Base-by-base conservation (phyloP, 2,888 invertebrate genomes). In the Hoplodrina ambigua region DNA sequence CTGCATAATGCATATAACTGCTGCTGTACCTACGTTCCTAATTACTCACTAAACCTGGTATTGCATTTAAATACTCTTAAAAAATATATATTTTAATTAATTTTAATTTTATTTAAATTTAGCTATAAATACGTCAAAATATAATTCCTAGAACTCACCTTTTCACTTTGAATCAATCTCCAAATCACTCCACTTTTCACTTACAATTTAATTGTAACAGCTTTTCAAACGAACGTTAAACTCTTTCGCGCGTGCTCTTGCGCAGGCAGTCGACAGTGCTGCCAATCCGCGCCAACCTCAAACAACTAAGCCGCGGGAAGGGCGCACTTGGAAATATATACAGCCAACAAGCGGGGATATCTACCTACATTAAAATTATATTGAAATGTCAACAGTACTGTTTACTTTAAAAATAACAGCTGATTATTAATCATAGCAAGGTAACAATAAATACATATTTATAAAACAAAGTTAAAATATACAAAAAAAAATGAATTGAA, bases 271-370 rank as follows among this genome's bases (percentile, higher is more conserved):
- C 75, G 71, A 75, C 75, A 70, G 81, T 85, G 81, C 83, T 78
- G 78, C 75, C 83, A 84, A 84, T 41, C 67, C 78, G 72, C 80
- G 64, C 80, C 73, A 70, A 82, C 75, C 72, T 72, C 77, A 87
- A 71, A 55, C 79, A 80, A 93, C 92, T 92, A 92, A 91, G 78
- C 86, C 88, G 87, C 81, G 83, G 85, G 87, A 91, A 89, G 88
- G 90, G 89, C 87, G 85, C 76, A 81, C 89, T 80, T 81, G 81
- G 75, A 85, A 88, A 85, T 91, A 83, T 90, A 90, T 89, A 90
- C 76, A 60, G 83, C 69, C 79, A 73, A 72, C 68, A 85, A 89
- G 86, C 88, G 91, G 89, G 90, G 91, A 85, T 88, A 71, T 56
- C 49, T 25, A 78, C 63, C 49, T 25, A 78, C 61, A 55, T n/a